phyloP scores from a whole-genome alignment of 2,888 invertebrate genomes.

The Phorcus lineatus region DNA sequence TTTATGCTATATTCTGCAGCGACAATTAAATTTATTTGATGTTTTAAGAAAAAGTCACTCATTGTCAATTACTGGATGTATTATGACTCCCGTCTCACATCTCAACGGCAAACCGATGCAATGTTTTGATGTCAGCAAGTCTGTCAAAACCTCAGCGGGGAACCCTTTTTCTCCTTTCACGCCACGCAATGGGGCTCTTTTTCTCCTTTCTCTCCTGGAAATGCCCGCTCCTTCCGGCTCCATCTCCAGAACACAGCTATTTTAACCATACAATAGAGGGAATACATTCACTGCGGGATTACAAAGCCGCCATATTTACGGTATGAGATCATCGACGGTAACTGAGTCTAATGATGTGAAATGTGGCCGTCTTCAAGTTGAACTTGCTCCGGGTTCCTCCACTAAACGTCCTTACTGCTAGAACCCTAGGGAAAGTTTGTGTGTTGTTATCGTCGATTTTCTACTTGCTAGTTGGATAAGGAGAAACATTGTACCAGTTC shows the following conservation, averaged over 20 bases:
- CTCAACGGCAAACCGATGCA: not conserved
- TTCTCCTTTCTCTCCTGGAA: not conserved
- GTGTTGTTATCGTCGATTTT: not conserved
- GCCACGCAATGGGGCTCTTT: not conserved
- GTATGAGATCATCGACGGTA: conserved; percentile 11
- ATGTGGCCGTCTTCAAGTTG: not conserved
- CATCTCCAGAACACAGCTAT: conserved; percentile 10
- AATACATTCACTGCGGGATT: conserved; percentile 17
- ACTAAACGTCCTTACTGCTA: not conserved
- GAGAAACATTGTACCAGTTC: conserved; percentile 1
- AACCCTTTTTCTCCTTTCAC: not conserved
- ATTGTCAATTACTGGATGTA: no score
- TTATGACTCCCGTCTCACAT: no score
- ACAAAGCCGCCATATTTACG: conserved; percentile 21
- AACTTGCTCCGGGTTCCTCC: not conserved
- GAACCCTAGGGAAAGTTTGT: conserved; percentile 1
- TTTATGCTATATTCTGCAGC: no score
- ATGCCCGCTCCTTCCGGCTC: not conserved
- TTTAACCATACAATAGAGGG: conserved; percentile 14
- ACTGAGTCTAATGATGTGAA: conserved; percentile 8
- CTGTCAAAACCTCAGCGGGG: not conserved
- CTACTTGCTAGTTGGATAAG: not conserved
- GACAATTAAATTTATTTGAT: no score
- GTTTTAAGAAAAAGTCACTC: no score
- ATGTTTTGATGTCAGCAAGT: conserved; percentile 11